Evolutionary conservation across 2,113 vertebrate species (phyloP), one percentile per base, ranked within the genome.

Genomic region (Actenoides lindsayi): DNA sequence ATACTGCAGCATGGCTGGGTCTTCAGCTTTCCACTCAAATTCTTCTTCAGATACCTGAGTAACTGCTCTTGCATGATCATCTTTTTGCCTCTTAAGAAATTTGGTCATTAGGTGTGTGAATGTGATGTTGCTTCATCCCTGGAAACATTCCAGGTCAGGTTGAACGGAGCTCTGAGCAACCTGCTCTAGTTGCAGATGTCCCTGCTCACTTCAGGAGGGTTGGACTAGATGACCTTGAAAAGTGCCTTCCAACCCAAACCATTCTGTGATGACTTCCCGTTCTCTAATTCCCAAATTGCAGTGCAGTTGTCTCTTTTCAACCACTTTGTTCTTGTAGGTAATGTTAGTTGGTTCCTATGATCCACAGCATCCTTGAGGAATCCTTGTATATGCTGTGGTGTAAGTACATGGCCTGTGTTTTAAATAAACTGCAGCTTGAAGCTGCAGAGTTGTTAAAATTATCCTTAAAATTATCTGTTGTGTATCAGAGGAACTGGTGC

Each of bases 251-350:
- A n/a, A 57, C 19, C 31, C 31, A 57, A n/a, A 57, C 56, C 31
- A 21, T 12, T n/a, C 56, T n/a, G 4, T 42, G 39, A 37, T 27
- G 39, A 19, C n/a, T 79, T 63, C 20, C 10, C 41, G 5, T 51
- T 57, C 44, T 50, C 31, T 60, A 11, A 31, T 64, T 50, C 9
- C 13, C 39, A 20, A 0, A 24, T 4, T 20, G 31, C 6, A 1
- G 16, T 30, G 5, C 30, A 9, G 6, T 48, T 31, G 10, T 12
- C 13, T 60, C 10, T 65, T 88, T 25, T 59, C 48, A 59, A 69
- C 16, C 23, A 12, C 11, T 3, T 63, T 1, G 0, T 74, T 42
- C 19, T 70, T 64, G 2, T 28, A 56, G 37, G 42, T 63, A 50
- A 35, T 42, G 23, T 41, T 46, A 25, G 39, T n/a, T 33, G 25